These are phyloP conservation scores for Trissolcus japonicus DNA, from an alignment of 2,888 invertebrate genomes.

Conservation along the genomic window DNA sequence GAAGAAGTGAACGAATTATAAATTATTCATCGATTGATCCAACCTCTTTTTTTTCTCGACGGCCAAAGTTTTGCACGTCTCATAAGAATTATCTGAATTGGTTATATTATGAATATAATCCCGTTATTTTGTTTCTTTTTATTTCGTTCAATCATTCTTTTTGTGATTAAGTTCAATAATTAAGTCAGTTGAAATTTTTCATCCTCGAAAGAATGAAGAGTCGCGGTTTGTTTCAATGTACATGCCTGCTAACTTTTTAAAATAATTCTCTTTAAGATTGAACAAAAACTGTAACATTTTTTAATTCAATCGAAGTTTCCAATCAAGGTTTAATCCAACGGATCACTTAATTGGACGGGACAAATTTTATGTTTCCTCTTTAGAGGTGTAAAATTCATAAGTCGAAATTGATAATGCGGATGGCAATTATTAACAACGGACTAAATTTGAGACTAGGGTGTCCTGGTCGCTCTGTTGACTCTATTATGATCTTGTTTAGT, in stretches of 20 bases:
- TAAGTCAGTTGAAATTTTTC: no score
- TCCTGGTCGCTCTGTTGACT: slow-evolving; percentile 36
- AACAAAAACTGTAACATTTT: no score
- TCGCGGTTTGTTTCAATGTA: no score
- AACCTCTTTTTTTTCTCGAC: slow-evolving; percentile 12
- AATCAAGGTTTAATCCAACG: slow-evolving; percentile 31
- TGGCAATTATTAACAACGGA: slow-evolving; percentile 11
- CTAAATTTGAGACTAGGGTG: slow-evolving; percentile 25
- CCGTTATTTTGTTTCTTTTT: no score
- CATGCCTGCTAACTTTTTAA: no score
- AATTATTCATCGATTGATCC: slow-evolving; percentile 32
- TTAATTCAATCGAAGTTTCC: slow-evolving; percentile 12
- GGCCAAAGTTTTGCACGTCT: no score
- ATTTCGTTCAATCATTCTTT: no score
- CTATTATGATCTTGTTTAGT: slow-evolving; percentile 38
- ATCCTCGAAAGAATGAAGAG: no score
- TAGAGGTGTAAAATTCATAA: slow-evolving; percentile 18
- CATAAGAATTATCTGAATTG: no score
- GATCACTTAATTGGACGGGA: slow-evolving; percentile 1
- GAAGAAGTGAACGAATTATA: slow-evolving; percentile 27
- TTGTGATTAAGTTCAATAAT: no score
- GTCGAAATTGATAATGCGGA: background rate
- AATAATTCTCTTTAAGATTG: no score
- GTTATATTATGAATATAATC: no score
- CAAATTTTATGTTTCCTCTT: slow-evolving; percentile 25